These are phyloP conservation scores for Apeira syringaria DNA, from an alignment of 2,888 invertebrate species.

Conservation along the genomic window DNA sequence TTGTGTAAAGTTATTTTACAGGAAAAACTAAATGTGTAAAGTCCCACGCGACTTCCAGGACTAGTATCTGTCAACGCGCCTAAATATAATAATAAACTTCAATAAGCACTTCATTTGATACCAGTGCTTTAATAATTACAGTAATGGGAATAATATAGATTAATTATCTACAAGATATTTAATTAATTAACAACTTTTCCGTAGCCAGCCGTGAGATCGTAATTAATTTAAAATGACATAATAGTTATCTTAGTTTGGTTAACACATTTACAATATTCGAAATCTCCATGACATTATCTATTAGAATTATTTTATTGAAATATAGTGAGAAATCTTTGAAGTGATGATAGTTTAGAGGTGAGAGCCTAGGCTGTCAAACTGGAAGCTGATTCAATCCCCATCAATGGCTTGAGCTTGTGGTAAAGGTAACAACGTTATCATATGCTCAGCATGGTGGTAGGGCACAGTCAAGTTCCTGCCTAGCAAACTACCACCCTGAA, in stretches of 20 bases:
- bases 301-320: no score
- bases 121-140: constrained; percentile 33
- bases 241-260: not conserved
- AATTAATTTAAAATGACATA: constrained; percentile 8
- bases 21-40: constrained; percentile 25
- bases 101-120: constrained; percentile 39
- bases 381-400: no score
- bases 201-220: constrained; percentile 1
- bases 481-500: no score
- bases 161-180: constrained; percentile 21
- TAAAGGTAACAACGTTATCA: no score
- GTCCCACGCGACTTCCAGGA: constrained; percentile 12
- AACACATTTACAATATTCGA: constrained; percentile 1
- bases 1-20: constrained; percentile 16
- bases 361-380: no score
- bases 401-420: no score
- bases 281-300: not conserved
- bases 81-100: constrained; percentile 31
- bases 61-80: constrained; percentile 33
- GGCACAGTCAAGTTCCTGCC: no score
- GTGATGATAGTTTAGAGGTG: no score
- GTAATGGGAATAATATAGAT: constrained; percentile 27
- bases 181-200: constrained; percentile 16
- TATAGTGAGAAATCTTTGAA: no score
- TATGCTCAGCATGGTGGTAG: no score